These are phyloP conservation scores for Crax fasciolata DNA, from an alignment of 2,797 vertebrate species.

Conservation along the genomic window DNA sequence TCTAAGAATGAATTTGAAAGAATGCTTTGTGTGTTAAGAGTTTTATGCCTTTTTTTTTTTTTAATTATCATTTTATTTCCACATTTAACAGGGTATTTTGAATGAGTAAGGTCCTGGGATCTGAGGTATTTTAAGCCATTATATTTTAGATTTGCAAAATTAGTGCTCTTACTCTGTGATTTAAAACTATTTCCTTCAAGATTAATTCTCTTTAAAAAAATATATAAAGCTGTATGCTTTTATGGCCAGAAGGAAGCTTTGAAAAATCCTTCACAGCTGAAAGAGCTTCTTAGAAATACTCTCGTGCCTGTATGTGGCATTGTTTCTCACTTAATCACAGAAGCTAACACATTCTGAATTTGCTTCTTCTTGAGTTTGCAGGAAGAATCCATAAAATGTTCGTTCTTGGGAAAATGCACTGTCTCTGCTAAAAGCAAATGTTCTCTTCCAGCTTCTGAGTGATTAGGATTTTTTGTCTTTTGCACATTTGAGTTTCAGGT, in stretches of 20 bases:
- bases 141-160: neutral
- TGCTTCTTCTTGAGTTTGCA: neutral
- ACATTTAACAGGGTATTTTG: neutral
- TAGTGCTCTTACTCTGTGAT: neutral
- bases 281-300: neutral
- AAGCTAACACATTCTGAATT: neutral
- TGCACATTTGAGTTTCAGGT: neutral
- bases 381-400: neutral
- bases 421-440: neutral
- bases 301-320: neutral
- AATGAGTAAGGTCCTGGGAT: neutral
- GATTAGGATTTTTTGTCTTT: neutral
- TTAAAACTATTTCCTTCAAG: slow-evolving; percentile 2
- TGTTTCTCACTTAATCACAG: neutral
- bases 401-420: neutral
- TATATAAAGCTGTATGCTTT: neutral
- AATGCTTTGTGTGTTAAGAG: neutral
- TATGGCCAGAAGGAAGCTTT: neutral
- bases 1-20: neutral
- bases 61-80: neutral
- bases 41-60: neutral
- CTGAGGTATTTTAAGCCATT: neutral
- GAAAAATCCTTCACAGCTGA: neutral
- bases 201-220: neutral
- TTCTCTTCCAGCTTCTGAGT: neutral